Evolutionary conservation across 2,113 vertebrate species (phyloP).

Genomic region (Salvelinus fontinalis): DNA sequence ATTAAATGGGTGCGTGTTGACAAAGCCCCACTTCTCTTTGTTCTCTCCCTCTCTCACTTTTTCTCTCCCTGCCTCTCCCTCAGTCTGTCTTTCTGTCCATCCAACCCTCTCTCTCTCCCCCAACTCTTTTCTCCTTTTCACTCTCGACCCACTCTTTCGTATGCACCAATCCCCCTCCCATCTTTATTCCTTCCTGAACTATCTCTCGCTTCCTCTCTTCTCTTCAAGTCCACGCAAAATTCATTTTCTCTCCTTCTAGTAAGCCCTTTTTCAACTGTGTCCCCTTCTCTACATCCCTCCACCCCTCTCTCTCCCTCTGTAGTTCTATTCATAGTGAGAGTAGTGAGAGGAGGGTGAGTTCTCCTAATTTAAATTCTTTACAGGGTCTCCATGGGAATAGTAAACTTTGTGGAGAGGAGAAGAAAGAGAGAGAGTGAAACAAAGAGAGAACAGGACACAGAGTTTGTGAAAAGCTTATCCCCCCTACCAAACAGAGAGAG

Average conservation of each 20-base stretch:
- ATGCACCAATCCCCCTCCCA: no score
- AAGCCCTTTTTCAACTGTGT: background rate
- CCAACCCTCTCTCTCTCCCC: no score
- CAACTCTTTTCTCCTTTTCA: no score
- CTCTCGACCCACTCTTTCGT: no score
- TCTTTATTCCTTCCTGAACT: no score
- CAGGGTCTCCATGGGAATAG: conserved; percentile 73
- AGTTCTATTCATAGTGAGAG: conserved; percentile 52
- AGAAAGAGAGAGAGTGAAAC: background rate
- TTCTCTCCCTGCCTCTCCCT: no score
- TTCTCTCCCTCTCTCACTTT: background rate
- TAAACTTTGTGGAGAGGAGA: conserved; percentile 65
- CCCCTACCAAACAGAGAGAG: background rate
- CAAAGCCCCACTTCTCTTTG: conserved; percentile 55
- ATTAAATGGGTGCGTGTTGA: conserved; percentile 55
- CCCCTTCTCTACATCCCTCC: background rate
- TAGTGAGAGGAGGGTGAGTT: conserved; percentile 32
- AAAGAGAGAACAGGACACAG: background rate
- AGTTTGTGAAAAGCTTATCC: no score
- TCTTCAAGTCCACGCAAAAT: background rate
- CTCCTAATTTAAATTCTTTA: conserved; percentile 78
- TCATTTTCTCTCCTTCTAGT: background rate
- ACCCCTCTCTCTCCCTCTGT: conserved; percentile 29
- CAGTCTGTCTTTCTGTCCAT: background rate
- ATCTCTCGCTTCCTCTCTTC: no score